These are phyloP conservation scores for Atethmia centrago DNA, from an alignment of 2,888 invertebrate genomes.

Conservation along the genomic window DNA sequence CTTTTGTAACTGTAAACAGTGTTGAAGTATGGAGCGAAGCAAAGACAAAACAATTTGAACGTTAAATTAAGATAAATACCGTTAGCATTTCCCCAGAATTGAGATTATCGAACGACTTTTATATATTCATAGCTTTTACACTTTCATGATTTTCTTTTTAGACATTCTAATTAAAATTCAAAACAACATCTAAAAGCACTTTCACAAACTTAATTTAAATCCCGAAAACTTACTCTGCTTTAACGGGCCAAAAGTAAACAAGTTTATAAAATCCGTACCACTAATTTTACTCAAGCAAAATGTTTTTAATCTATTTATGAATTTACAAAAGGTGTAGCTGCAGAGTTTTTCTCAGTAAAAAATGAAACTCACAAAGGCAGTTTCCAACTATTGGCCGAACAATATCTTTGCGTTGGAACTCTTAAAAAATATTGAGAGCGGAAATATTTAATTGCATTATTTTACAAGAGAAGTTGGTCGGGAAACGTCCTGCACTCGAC, in stretches of 20 bases:
- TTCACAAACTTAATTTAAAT: slow-evolving; percentile 34
- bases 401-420: slow-evolving; percentile 66
- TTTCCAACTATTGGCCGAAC: slow-evolving; percentile 61
- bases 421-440: slow-evolving; percentile 76
- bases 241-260: slow-evolving; percentile 38
- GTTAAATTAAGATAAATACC: background rate
- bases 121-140: slow-evolving; percentile 8
- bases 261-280: slow-evolving; percentile 34
- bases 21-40: background rate
- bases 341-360: slow-evolving; percentile 33
- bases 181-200: slow-evolving; percentile 29
- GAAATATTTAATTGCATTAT: slow-evolving; percentile 86
- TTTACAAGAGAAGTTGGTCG: slow-evolving; percentile 68
- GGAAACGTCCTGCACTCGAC: slow-evolving; percentile 46
- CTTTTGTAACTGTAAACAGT: slow-evolving; percentile 11
- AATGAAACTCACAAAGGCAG: slow-evolving; percentile 42
- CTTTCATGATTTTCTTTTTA: background rate
- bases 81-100: background rate
- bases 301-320: slow-evolving; percentile 44
- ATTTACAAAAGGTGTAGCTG: slow-evolving; percentile 40
- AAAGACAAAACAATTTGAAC: background rate
- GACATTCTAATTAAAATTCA: slow-evolving; percentile 25
- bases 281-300: slow-evolving; percentile 40
- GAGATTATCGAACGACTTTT: background rate
- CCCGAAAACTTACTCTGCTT: slow-evolving; percentile 25